Base-by-base conservation (phyloP, 1,140 invertebrate genomes). In the Sycophaga agraensis region DNA sequence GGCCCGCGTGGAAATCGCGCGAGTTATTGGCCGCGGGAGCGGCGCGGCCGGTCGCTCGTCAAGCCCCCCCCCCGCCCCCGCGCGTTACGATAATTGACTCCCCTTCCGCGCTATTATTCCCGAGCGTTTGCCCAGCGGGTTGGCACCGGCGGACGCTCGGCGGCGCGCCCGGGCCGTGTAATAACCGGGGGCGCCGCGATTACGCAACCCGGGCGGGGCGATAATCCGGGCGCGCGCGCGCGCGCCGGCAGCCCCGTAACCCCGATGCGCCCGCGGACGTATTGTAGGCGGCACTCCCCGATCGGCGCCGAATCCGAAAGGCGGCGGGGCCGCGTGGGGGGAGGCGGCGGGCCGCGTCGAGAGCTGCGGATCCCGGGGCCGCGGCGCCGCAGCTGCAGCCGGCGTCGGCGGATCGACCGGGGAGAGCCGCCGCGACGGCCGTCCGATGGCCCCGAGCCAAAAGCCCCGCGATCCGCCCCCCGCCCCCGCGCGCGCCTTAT, bases 361-460 rank as follows among this genome's bases (percentile, higher is more conserved):
- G 19, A 14, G 54, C 45, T 16, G 50, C 53, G 21, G 61, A 63
- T 63, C 60, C 60, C 60, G 53, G 56, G 60, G 60, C 43, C 57
- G 42, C 22, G 59, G 51, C 51, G 59, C 59, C 46, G 55, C 19
- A 8, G 42, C 28, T 28, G 34, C 17, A 21, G 45, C 22, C 26
- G 28, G 17, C 22, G 55, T 24, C 4, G 34, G 28, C 50, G 53
- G 50, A 53, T 37, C 46, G 49, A 51, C 28, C 28, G 35, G 12
- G 19, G 9, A 24, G 21, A 37, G 19, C 19, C 50, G 45, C 5
- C 12, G 24, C 17, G n/a, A 45, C 54, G 61, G 46, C 62, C 54
- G 59, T 59, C 54, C 59, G 55, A 63, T 63, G 61, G 61, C 56
- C 59, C 37, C 14, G 28, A 59, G 62, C 62, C 62, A 64, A 64